Evolutionary conservation across 2,113 vertebrate species (phyloP).

Genomic region (Lamprologus ornatipinnis): DNA sequence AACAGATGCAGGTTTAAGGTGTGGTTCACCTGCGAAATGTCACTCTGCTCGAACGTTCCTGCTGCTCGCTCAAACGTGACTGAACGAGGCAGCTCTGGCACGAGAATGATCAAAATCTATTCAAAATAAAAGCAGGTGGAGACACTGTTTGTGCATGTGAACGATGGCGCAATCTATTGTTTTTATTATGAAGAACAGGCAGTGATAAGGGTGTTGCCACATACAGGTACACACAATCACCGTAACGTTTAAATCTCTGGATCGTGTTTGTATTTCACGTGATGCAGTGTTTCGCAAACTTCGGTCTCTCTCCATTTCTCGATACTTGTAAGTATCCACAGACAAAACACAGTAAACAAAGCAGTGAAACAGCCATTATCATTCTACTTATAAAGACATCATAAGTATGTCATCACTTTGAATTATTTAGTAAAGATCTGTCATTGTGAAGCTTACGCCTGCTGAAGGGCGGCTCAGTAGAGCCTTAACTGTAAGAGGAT

Average conservation of each 20-base stretch:
- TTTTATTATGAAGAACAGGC: neutral
- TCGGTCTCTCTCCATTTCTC: neutral
- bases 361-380: accelerated
- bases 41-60: neutral
- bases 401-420: neutral
- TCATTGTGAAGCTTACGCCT: accelerated
- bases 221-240: neutral
- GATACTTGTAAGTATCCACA: neutral
- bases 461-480: neutral
- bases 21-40: neutral
- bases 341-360: neutral
- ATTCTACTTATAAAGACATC: neutral
- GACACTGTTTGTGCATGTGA: neutral
- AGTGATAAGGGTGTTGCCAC: neutral
- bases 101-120: neutral
- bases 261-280: neutral
- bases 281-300: neutral
- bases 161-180: neutral
- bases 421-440: neutral
- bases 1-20: neutral
- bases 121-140: neutral
- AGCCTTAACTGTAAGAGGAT: neutral
- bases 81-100: neutral
- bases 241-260: neutral
- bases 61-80: neutral